Percentiles rank a stretch among this genome's conserved stretches.
These are phyloP conservation scores for Pelochelys cantorii DNA, from an alignment of 2,797 vertebrate species.

Conservation along the genomic window DNA sequence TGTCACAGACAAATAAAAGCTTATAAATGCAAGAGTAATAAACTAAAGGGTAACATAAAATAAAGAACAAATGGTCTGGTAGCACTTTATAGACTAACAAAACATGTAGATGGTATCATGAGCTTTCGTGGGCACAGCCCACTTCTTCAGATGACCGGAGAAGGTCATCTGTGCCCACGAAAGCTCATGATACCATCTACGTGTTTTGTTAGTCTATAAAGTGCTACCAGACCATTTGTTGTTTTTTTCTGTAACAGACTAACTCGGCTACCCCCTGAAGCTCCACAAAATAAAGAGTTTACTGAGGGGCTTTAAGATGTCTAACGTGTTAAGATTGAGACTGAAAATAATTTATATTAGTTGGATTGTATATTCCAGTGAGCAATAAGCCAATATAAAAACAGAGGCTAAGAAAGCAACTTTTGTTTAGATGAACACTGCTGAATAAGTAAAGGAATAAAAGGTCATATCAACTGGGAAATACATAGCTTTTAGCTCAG, in stretches of 20 bases:
- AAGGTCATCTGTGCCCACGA: too few relatives aligned
- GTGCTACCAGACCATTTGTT: too few relatives aligned
- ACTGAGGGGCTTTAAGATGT: conserved; percentile 18
- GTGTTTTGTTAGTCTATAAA: too few relatives aligned
- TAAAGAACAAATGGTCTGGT: neutral
- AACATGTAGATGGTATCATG: too few relatives aligned
- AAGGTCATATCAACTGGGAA: neutral
- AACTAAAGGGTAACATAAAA: conserved; percentile 43
- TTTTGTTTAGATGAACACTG: conserved; percentile 68
- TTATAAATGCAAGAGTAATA: conserved; percentile 43
- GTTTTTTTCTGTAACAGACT: too few relatives aligned
- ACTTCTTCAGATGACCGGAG: too few relatives aligned
- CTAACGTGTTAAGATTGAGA: conserved; percentile 38
- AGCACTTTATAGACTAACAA: too few relatives aligned
- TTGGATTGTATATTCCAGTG: conserved; percentile 19
- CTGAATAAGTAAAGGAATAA: conserved; percentile 33
- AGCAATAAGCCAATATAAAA: conserved; percentile 45
- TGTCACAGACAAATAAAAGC: conserved; percentile 1
- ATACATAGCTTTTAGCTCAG: conserved; percentile 9
- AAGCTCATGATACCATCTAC: too few relatives aligned
- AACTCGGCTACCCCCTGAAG: too few relatives aligned
- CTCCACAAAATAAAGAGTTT: conserved; percentile 50
- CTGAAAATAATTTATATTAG: neutral
- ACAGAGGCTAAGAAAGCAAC: conserved; percentile 42
- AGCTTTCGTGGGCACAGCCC: too few relatives aligned